Percentiles rank a stretch among this genome's conserved stretches.
These are phyloP conservation scores for Meandrina meandrites DNA, from an alignment of 92 coral and sea anemone species.

Conservation along the genomic window DNA sequence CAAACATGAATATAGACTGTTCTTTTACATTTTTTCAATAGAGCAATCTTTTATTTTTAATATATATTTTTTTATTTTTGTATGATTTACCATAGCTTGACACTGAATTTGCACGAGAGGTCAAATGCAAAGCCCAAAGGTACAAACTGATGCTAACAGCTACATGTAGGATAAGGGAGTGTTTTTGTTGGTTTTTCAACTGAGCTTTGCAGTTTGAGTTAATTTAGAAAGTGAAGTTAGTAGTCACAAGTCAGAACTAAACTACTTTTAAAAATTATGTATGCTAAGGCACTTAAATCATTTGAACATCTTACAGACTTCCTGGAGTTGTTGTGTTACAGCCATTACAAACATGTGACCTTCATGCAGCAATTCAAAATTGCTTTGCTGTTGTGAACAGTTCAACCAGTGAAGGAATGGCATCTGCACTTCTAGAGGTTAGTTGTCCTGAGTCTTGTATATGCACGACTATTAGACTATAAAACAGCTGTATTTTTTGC, in stretches of 20 bases:
- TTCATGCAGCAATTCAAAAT: conserved; percentile 75
- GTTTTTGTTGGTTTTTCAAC: background rate
- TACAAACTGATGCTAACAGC: conserved; percentile 12
- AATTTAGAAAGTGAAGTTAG: background rate
- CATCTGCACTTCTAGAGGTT: conserved; percentile 88
- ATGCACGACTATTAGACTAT: too few species aligned
- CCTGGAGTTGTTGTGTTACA: conserved; percentile 80
- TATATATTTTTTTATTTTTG: background rate
- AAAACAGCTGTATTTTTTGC: too few species aligned
- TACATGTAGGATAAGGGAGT: background rate
- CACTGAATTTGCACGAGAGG: conserved; percentile 63
- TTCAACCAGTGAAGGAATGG: conserved; percentile 96
- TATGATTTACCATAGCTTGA: conserved; percentile 59
- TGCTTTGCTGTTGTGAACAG: conserved; percentile 87
- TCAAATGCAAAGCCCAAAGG: conserved; percentile 66
- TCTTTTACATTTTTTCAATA: background rate
- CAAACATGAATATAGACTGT: too few species aligned
- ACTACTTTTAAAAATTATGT: too few species aligned
- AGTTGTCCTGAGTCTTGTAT: background rate
- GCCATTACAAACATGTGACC: conserved; percentile 65
- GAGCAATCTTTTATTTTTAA: background rate
- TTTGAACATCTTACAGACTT: conserved; percentile 41
- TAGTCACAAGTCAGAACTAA: too few species aligned
- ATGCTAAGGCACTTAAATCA: background rate
- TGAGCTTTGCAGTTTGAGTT: background rate